A percentile compares a stretch with the other conserved stretches of the same genome.
These are phyloP conservation scores for Spea hammondii DNA, from an alignment of 2,797 vertebrate genomes.

Conservation along the genomic window DNA sequence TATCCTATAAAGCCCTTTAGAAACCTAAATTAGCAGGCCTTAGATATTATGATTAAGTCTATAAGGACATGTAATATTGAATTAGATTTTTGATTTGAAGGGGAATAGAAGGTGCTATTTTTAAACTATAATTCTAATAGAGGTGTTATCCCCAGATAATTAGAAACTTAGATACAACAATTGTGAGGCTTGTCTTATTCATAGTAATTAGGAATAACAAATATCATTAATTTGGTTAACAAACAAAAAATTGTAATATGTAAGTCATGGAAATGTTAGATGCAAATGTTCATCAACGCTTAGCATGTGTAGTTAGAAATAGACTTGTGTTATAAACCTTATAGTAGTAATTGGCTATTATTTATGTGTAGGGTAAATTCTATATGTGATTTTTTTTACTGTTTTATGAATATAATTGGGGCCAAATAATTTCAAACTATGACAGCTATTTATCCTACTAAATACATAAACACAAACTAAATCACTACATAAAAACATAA, in stretches of 20 bases:
- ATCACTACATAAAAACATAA: too few relatives aligned
- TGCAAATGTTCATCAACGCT: background rate
- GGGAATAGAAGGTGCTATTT: conserved; percentile 62
- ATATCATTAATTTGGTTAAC: conserved; percentile 8
- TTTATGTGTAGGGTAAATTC: too few relatives aligned
- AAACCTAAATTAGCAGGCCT: conserved; percentile 68
- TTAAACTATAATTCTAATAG: conserved; percentile 70
- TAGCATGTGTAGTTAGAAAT: too few relatives aligned
- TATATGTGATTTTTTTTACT: too few relatives aligned
- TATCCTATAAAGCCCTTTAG: conserved; percentile 73
- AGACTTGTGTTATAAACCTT: too few relatives aligned
- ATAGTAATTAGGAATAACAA: conserved; percentile 23
- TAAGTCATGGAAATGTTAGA: background rate
- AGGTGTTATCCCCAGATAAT: conserved; percentile 73
- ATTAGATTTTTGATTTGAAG: conserved; percentile 56
- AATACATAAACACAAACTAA: too few relatives aligned
- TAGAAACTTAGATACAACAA: conserved; percentile 69
- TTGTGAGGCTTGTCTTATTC: conserved; percentile 63
- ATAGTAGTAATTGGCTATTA: too few relatives aligned
- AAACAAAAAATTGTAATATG: conserved; percentile 3
- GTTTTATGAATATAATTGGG: too few relatives aligned
- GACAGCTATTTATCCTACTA: too few relatives aligned
- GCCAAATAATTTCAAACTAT: too few relatives aligned
- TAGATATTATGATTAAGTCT: conserved; percentile 63
- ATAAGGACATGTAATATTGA: conserved; percentile 64